Evolutionary conservation across 1,140 invertebrate species (phyloP), one percentile per base, ranked within the genome.

Genomic region (Drosophila novamexicana): DNA sequence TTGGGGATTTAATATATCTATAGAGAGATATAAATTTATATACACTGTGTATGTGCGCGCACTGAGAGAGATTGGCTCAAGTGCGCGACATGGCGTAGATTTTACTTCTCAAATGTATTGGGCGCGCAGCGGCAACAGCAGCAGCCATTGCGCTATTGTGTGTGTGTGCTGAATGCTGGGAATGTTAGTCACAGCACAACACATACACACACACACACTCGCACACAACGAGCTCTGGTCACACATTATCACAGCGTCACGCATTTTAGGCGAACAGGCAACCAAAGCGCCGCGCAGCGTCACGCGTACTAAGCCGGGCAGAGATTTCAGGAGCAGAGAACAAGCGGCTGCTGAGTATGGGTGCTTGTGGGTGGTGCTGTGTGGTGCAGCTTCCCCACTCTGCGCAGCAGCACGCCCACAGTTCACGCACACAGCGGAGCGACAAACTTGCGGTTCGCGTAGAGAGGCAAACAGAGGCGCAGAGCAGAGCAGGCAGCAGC

Each of bases 21-120:
- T 44, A 16, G 14, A 37, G 18, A 40, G 29, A 34, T 22, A 61
- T 32, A 5, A 40, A 40, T 6, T 14, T 45, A 18, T 64, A 29
- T 52, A 18, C 39, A 34, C 32, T 14, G 7, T 44, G 18, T 12
- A 42, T 56, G 36, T 16, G n/a, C 7, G 6, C 9, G n/a, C 16
- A 42, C n/a, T 68, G 78, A 80, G 78, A 77, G 74, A 81, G 79
- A 81, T 88, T 88, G 68, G 73, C 89, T 91, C 84, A 91, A 91
- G 89, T 89, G 83, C 42, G 62, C 75, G 79, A 80, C 84, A 78
- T 73, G 64, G 81, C 79, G 84, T 85, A 91, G 89, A 91, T 91
- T 91, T 91, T 88, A 84, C 85, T 91, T 91, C 89, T 91, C 89
- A 91, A 91, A 85, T 91, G 81, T 85, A 90, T 53, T 61, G 75